Conservation (phyloP, 2,797 vertebrate species). For the Pseudochromis fuscus region DNA sequence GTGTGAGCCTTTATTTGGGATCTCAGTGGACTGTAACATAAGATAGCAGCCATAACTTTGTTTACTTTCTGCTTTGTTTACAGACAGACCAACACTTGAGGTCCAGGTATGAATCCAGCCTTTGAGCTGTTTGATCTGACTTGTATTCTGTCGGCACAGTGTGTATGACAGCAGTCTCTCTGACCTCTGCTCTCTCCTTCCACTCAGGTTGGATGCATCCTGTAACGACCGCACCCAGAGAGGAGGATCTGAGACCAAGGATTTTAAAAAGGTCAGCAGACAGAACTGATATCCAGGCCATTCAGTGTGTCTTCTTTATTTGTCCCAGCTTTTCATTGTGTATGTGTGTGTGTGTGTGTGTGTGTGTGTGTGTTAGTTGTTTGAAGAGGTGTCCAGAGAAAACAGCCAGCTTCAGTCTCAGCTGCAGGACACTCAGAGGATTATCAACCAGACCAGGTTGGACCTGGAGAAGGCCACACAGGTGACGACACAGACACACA, state of each 20-base stretch:
- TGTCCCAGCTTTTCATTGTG: slow-evolving; percentile 24
- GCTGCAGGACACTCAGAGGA: slow-evolving; percentile 88
- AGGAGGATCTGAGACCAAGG: slow-evolving; percentile 76
- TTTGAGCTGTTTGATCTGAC: slow-evolving; percentile 50
- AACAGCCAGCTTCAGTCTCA: slow-evolving; percentile 88
- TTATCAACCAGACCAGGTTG: slow-evolving; percentile 84
- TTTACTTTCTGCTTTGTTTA: slow-evolving; percentile 50
- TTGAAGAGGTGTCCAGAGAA: slow-evolving; percentile 87
- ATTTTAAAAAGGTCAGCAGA: slow-evolving; percentile 85
- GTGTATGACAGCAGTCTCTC: slow-evolving; percentile 22
- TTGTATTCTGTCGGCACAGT: slow-evolving; percentile 22
- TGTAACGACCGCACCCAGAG: slow-evolving; percentile 76
- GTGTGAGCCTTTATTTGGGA: background rate
- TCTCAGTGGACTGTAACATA: slow-evolving; percentile 14
- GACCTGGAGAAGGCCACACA: slow-evolving; percentile 89
- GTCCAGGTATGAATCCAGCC: slow-evolving; percentile 79
- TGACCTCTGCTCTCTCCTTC: slow-evolving; percentile 50
- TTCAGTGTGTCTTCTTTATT: background rate
- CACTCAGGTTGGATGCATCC: slow-evolving; percentile 71
- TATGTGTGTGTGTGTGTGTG: slow-evolving; percentile 13
- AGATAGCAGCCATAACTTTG: slow-evolving; percentile 14
- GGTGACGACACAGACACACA: slow-evolving; percentile 66
- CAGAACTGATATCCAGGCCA: background rate
- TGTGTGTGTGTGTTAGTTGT: slow-evolving; percentile 78
- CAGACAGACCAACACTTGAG: slow-evolving; percentile 75